Base-by-base conservation (phyloP, 2,797 vertebrate genomes). In the Anabacerthia variegaticeps region DNA sequence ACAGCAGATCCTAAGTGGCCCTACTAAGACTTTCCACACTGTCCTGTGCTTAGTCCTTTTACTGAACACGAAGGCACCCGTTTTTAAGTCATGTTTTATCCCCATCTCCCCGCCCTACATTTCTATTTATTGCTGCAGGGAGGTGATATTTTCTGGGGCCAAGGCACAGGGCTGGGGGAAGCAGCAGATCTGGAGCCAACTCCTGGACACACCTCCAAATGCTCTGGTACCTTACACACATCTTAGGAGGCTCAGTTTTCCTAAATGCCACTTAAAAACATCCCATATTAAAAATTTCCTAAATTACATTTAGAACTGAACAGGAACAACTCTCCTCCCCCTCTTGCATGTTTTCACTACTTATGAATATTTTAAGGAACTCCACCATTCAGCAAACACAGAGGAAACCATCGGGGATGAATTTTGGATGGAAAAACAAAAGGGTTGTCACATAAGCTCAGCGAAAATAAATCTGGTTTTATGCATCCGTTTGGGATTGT, bases 341-440 rank as follows among this genome's bases (percentile, higher is more conserved):
- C 39, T 34, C 75, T 6, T 2, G 0, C 14, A 1, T 1, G 6
- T 34, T 74, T 83, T 41, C 39, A 26, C 7, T 10, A 10, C 27
- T 72, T 56, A 16, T 3, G 37, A 43, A 34, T 71, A 48, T 43
- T 88, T 77, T 7, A 44, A 65, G 72, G 83, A 63, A 36, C 37
- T 17, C 27, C 27, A 4, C 18, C 11, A 22, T 8, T 56, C 76
- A 61, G 77, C 34, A 78, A 62, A 43, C 7, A 15, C 3, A 81
- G 91, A 85, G 49, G 44, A 94, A 95, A 44, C 59, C 95, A 81
- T 52, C 71, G 82, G 49, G 62, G 66, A 66, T 44, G 9, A 28
- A 66, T 74, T 87, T 85, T 4, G 49, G 44, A 67, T 3, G 32
- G 73, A 21, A 59, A 77, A 75, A 14, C 14, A 10, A 8, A 58